Conservation (phyloP, 2,888 invertebrate genomes). For the Syrphus vitripennis region DNA sequence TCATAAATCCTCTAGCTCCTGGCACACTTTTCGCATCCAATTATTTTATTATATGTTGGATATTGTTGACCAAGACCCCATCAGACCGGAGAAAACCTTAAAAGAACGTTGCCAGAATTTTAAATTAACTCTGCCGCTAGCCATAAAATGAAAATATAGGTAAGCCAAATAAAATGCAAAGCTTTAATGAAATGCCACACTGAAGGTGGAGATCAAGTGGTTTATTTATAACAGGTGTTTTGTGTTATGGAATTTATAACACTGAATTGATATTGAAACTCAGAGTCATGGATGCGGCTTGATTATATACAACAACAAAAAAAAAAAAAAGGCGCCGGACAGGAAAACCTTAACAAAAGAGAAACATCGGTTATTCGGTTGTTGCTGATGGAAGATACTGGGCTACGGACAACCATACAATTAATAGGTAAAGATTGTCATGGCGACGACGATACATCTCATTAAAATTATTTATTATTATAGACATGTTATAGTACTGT, state of each 20-base stretch:
- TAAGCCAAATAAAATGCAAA: slow-evolving; percentile 17
- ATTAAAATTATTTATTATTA: slow-evolving; percentile 25
- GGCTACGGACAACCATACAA: background rate
- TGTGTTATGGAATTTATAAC: slow-evolving; percentile 30
- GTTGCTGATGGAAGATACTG: slow-evolving; percentile 7
- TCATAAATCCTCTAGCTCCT: slow-evolving; percentile 48
- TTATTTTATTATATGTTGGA: slow-evolving; percentile 3
- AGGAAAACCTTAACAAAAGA: slow-evolving; percentile 4
- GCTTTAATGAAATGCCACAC: slow-evolving; percentile 36
- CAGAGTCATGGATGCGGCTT: background rate
- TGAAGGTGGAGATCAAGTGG: slow-evolving; percentile 29
- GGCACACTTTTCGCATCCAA: slow-evolving; percentile 66
- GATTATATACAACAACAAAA: background rate
- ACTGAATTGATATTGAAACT: background rate
- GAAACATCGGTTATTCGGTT: background rate
- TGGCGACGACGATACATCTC: slow-evolving; percentile 1
- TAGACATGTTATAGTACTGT: background rate
- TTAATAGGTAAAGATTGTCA: background rate
- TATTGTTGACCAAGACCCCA: slow-evolving; percentile 48
- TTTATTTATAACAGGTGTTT: slow-evolving; percentile 60
- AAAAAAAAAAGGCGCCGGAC: slow-evolving; percentile 7
- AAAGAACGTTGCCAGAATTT: slow-evolving; percentile 52
- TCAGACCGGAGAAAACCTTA: slow-evolving; percentile 13
- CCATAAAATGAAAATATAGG: background rate
- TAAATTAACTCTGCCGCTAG: slow-evolving; percentile 12